A percentile compares a stretch with the other conserved stretches of the same genome.
These are phyloP conservation scores for Carcharodon carcharias DNA, from an alignment of 2,797 vertebrate genomes.

Conservation along the genomic window DNA sequence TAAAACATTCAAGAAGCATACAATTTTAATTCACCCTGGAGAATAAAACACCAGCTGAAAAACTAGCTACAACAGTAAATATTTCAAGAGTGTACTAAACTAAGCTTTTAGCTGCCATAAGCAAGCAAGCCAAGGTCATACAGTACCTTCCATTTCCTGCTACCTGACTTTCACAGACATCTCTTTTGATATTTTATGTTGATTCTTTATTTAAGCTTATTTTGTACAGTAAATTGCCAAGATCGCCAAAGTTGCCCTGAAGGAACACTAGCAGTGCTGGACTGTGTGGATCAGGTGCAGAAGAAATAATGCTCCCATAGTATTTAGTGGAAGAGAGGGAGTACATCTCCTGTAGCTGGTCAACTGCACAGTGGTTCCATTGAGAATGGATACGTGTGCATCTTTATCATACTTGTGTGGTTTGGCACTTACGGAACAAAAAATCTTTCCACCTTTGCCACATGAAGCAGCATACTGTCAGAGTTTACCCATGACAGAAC, in stretches of 20 bases:
- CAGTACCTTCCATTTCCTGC: neutral
- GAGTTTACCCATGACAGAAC: neutral
- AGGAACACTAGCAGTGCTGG: neutral
- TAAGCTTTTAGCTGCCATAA: slow-evolving; percentile 26
- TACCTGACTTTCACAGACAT: neutral
- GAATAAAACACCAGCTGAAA: neutral
- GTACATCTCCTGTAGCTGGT: neutral
- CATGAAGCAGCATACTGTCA: neutral
- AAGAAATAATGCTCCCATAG: neutral
- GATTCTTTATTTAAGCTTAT: neutral
- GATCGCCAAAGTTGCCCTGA: neutral
- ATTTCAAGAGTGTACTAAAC: neutral
- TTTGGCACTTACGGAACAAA: slow-evolving; percentile 2
- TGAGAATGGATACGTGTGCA: neutral
- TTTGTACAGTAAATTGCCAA: neutral
- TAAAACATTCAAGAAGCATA: slow-evolving; percentile 32
- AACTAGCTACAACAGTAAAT: neutral
- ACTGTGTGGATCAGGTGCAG: neutral
- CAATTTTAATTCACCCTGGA: neutral
- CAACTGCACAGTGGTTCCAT: neutral
- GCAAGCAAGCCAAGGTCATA: neutral
- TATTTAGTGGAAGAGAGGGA: neutral
- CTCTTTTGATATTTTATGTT: neutral
- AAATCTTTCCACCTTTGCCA: slow-evolving; percentile 3
- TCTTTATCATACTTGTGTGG: slow-evolving; percentile 12